These are phyloP conservation scores for Halcyon leucocephala DNA, from an alignment of 2,797 vertebrate genomes.

Conservation along the genomic window DNA sequence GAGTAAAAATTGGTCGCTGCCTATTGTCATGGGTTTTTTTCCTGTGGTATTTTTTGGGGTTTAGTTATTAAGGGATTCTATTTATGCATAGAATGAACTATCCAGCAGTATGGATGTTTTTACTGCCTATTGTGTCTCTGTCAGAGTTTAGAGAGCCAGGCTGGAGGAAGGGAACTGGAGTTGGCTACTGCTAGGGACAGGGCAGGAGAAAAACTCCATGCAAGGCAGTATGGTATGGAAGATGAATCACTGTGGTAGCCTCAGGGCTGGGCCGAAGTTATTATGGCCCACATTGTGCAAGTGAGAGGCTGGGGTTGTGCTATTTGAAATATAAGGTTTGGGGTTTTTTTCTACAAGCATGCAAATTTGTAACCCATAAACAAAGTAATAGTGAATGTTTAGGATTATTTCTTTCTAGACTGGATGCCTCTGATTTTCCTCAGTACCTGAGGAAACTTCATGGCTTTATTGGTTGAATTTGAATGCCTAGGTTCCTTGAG, in stretches of 20 bases:
- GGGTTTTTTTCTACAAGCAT: background rate
- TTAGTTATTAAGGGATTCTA: background rate
- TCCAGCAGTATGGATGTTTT: background rate
- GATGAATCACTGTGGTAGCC: background rate
- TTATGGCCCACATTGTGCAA: accelerated
- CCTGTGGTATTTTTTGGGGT: background rate
- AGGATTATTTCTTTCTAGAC: background rate
- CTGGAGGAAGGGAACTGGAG: background rate
- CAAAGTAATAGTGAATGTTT: background rate
- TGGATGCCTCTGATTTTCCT: background rate
- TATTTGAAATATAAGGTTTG: background rate
- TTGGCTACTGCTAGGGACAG: background rate
- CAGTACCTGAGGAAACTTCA: background rate
- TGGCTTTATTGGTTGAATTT: background rate
- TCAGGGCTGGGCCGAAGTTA: background rate
- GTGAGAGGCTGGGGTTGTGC: background rate
- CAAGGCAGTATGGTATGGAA: background rate
- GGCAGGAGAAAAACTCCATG: background rate
- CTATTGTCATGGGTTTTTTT: background rate
- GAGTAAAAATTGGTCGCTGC: background rate
- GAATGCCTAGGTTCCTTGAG: background rate
- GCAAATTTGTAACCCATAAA: background rate
- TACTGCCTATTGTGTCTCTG: background rate
- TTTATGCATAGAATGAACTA: background rate
- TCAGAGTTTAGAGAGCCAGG: background rate